phyloP scores from a whole-genome alignment of 2,797 vertebrate species.

The Enteromius unitaeniatus region DNA sequence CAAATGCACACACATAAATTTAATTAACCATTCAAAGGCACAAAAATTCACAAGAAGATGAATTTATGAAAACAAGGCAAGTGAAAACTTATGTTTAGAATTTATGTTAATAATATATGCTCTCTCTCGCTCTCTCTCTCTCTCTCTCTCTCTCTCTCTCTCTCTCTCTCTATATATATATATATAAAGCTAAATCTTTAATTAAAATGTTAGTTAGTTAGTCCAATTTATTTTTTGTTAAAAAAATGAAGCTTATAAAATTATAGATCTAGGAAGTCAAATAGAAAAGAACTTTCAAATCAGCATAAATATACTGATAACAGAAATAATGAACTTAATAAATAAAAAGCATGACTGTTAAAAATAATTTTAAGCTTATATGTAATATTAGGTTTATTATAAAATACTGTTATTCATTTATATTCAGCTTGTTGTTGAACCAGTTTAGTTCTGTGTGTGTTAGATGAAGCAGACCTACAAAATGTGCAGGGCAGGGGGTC shows the following conservation, averaged over 20 bases:
- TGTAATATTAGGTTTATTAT: neutral
- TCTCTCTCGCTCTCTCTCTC: no score
- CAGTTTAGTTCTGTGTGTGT: no score
- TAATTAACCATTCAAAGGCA: neutral
- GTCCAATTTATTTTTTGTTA: neutral
- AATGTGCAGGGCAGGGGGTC: no score
- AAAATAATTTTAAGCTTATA: neutral
- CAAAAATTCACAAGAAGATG: neutral
- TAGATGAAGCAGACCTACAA: no score
- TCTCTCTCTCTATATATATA: no score
- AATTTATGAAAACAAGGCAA: neutral
- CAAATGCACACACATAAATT: slow-evolving; percentile 28
- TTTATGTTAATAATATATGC: neutral
- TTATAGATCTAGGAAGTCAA: neutral
- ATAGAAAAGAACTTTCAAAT: neutral
- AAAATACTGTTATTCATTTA: neutral
- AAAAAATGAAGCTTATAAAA: neutral
- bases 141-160: no score
- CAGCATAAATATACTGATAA: neutral
- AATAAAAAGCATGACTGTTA: neutral
- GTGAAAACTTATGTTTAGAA: neutral
- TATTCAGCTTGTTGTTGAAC: neutral
- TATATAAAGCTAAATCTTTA: neutral
- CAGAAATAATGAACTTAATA: neutral
- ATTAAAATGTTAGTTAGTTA: neutral